A percentile compares a stretch with the other conserved stretches of the same genome.
Conservation (phyloP, 2,888 invertebrate genomes). For the Drymonia ruficornis region DNA sequence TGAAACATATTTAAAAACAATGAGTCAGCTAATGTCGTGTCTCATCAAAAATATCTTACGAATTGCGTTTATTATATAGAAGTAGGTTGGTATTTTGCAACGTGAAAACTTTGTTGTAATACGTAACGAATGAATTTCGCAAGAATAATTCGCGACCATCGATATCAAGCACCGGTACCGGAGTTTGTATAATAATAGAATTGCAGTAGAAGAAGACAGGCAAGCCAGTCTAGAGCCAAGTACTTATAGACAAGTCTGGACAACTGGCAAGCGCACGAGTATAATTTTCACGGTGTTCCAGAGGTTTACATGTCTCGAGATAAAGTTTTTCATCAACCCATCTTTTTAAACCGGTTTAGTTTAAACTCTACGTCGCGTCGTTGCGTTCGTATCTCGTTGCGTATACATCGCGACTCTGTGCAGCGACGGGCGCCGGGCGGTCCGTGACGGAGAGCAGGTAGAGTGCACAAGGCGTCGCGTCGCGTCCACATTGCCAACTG, state of each 20-base stretch:
- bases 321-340: conserved; percentile 16
- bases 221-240: too few relatives aligned
- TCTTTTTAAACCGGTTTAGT: conserved; percentile 20
- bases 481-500: conserved; percentile 55
- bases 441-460: conserved; percentile 32
- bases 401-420: conserved; percentile 43
- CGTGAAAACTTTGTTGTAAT: neutral
- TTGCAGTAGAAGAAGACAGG: too few relatives aligned
- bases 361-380: conserved; percentile 28
- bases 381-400: conserved; percentile 31
- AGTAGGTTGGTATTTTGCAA: neutral
- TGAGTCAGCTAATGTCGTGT: neutral
- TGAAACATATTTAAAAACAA: neutral
- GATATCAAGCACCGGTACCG: too few relatives aligned
- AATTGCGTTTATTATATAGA: neutral
- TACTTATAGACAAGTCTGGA: too few relatives aligned
- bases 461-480: conserved; percentile 40
- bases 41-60: conserved; percentile 1
- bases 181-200: too few relatives aligned
- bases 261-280: neutral
- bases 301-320: conserved; percentile 4
- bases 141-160: too few relatives aligned
- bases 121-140: too few relatives aligned
- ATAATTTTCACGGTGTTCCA: neutral
- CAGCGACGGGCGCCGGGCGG: conserved; percentile 4